Conservation (phyloP, 2,113 vertebrate species). For the Plecotus auritus region DNA sequence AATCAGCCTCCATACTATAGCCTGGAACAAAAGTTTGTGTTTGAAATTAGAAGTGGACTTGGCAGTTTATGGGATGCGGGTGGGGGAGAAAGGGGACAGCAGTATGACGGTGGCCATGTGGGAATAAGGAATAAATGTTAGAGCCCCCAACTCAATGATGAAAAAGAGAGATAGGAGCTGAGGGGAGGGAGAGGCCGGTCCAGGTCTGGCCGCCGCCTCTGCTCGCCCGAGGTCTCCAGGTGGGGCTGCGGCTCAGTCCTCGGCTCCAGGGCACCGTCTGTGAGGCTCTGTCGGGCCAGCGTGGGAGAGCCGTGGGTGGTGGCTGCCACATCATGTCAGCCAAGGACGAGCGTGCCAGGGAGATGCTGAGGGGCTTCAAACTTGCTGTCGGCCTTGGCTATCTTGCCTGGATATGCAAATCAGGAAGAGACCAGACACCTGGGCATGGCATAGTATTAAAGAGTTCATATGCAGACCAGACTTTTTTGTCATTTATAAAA, state of each 20-base stretch:
- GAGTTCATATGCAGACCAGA: too few relatives aligned
- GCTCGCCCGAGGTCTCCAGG: constrained; percentile 40
- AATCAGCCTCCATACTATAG: not conserved
- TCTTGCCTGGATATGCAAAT: too few relatives aligned
- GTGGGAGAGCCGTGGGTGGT: constrained; percentile 65
- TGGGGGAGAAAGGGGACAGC: not conserved
- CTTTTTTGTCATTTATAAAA: too few relatives aligned
- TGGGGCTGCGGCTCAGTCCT: constrained; percentile 37
- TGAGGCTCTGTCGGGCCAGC: constrained; percentile 46
- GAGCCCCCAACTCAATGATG: not conserved
- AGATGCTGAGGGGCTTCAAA: constrained; percentile 87
- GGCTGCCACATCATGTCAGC: constrained; percentile 81
- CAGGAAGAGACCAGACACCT: too few relatives aligned
- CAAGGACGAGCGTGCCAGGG: constrained; percentile 83
- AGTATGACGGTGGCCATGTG: not conserved
- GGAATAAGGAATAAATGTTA: not conserved
- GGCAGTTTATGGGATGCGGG: not conserved
- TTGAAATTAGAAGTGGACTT: not conserved
- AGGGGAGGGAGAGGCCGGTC: constrained; percentile 57
- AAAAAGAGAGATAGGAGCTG: constrained; percentile 34
- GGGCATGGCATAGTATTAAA: too few relatives aligned
- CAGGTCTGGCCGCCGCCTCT: constrained; percentile 35
- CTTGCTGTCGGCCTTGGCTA: too few relatives aligned
- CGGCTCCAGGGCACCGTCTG: not conserved
- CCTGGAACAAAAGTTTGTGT: constrained; percentile 26